Evolutionary conservation across 2,888 invertebrate genomes (phyloP).

Genomic region (Nomada ruficornis): DNA sequence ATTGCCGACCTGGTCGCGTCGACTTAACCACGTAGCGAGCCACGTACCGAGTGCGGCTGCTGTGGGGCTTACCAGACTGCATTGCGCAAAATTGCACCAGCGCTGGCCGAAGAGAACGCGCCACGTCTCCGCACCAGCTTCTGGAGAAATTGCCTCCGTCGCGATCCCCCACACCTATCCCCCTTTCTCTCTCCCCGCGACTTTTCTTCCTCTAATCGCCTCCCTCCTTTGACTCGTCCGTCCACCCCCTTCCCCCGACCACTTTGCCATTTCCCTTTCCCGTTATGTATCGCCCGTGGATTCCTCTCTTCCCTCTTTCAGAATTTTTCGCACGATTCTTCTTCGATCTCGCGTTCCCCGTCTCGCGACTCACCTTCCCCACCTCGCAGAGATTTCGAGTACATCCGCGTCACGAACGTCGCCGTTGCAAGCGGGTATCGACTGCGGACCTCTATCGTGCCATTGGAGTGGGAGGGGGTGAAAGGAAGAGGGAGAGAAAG

Average conservation of each 20-base stretch:
- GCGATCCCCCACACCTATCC: not conserved
- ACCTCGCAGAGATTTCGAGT: not conserved
- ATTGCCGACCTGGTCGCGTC: conserved; percentile 25
- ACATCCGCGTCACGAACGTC: conserved; percentile 43
- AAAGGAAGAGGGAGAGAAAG: conserved; percentile 30
- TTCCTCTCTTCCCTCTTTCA: not conserved
- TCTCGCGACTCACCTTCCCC: not conserved
- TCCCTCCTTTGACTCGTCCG: not conserved
- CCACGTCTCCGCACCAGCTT: conserved; percentile 52
- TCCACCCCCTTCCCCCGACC: not conserved
- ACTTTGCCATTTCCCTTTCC: not conserved
- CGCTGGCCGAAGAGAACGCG: conserved; percentile 68
- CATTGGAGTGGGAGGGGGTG: conserved; percentile 22
- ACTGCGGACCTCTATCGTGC: conserved; percentile 62
- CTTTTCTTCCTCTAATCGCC: not conserved
- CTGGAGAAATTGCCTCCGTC: conserved; percentile 60
- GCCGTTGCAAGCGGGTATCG: conserved; percentile 61
- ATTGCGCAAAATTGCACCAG: conserved; percentile 78
- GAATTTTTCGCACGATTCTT: conserved; percentile 32
- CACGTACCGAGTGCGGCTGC: conserved; percentile 17
- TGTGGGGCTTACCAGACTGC: conserved; percentile 69
- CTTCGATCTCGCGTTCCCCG: conserved; percentile 4
- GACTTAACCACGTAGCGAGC: conserved; percentile 7
- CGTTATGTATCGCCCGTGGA: too few relatives aligned
- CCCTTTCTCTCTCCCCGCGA: not conserved